These are phyloP conservation scores for Mantis religiosa DNA, from an alignment of 2,888 invertebrate species.

Conservation along the genomic window DNA sequence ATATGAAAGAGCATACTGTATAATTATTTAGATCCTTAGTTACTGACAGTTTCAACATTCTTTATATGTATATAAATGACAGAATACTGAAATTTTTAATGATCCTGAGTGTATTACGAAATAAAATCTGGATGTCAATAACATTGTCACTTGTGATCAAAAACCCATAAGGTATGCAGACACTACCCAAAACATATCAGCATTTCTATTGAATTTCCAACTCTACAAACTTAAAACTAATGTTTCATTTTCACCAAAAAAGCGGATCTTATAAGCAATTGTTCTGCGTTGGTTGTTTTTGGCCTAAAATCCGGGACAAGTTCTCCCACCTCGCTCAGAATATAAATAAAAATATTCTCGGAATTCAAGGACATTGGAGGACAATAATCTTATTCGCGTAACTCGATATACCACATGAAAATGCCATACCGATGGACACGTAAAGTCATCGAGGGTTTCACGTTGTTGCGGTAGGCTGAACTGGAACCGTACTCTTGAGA, in stretches of 20 bases:
- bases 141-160: too few relatives aligned
- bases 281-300: neutral
- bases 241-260: neutral
- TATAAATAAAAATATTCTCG: neutral
- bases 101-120: too few relatives aligned
- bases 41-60: too few relatives aligned
- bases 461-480: neutral
- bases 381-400: neutral
- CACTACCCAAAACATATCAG: too few relatives aligned
- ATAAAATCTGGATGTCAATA: too few relatives aligned
- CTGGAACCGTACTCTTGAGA: neutral
- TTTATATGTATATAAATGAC: too few relatives aligned
- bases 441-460: neutral
- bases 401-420: neutral
- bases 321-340: neutral
- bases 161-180: too few relatives aligned
- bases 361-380: neutral
- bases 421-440: neutral
- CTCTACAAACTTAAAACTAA: too few relatives aligned
- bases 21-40: too few relatives aligned
- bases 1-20: too few relatives aligned
- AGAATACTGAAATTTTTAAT: too few relatives aligned
- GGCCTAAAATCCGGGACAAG: neutral
- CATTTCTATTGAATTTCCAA: too few relatives aligned
- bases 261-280: neutral